These are phyloP conservation scores for Chionomys nivalis DNA, from an alignment of 2,113 vertebrate genomes.

Conservation along the genomic window DNA sequence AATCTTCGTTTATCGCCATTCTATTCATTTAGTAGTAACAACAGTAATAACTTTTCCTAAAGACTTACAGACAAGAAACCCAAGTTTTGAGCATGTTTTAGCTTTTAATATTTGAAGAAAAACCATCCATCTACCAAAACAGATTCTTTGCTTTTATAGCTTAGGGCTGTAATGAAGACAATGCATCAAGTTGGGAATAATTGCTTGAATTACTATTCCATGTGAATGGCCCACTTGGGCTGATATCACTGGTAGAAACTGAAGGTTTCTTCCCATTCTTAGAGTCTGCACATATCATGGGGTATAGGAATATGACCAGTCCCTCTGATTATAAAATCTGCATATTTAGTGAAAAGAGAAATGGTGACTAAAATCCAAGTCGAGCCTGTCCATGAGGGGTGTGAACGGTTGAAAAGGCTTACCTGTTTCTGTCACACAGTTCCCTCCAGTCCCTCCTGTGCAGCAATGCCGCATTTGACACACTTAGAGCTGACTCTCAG, in stretches of 20 bases:
- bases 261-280: conserved; percentile 72
- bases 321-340: conserved; percentile 64
- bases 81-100: conserved; percentile 83
- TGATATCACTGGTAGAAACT: conserved; percentile 80
- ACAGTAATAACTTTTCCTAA: conserved; percentile 70
- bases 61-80: conserved; percentile 72
- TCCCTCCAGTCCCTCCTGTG: not conserved
- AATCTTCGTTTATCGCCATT: conserved; percentile 63
- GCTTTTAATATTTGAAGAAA: conserved; percentile 84
- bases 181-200: conserved; percentile 87
- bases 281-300: conserved; percentile 70
- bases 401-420: not conserved
- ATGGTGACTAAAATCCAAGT: conserved; percentile 29
- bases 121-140: conserved; percentile 84
- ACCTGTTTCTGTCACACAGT: not conserved
- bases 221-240: conserved; percentile 85
- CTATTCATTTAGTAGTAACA: conserved; percentile 60
- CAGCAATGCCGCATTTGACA: not conserved
- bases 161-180: conserved; percentile 87
- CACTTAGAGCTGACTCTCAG: not conserved
- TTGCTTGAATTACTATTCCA: conserved; percentile 86
- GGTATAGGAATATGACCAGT: conserved; percentile 34
- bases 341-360: conserved; percentile 64
- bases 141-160: conserved; percentile 85
- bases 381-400: not conserved